Evolutionary conservation across 2,797 vertebrate species (phyloP).

Genomic region (Sebastes umbrosus): DNA sequence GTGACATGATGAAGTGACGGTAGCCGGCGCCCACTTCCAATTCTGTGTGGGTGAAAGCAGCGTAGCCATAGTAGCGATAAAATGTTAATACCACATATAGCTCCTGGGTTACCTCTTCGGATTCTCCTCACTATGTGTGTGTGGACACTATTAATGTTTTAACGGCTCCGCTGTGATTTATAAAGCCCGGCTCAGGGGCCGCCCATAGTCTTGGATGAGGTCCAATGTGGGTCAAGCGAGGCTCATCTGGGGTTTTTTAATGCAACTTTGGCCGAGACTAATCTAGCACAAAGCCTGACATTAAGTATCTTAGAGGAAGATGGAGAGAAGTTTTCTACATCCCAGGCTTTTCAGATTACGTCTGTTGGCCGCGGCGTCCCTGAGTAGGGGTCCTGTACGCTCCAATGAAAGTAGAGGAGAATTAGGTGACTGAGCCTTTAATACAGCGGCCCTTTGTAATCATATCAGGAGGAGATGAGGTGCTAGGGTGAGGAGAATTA

Average conservation of each 20-base stretch:
- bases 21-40: constrained; percentile 35
- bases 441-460: constrained; percentile 73
- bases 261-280: constrained; percentile 78
- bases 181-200: constrained; percentile 55
- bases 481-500: constrained; percentile 45
- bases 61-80: constrained; percentile 65
- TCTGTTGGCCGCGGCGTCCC: constrained; percentile 52
- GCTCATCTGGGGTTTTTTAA: constrained; percentile 76
- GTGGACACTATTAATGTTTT: constrained; percentile 72
- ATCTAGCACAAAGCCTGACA: constrained; percentile 77
- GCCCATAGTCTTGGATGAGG: constrained; percentile 67
- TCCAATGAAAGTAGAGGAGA: constrained; percentile 66
- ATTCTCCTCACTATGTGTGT: constrained; percentile 57
- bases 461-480: constrained; percentile 64
- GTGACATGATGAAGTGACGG: constrained; percentile 72
- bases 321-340: constrained; percentile 73
- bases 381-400: constrained; percentile 61
- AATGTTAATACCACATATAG: constrained; percentile 69
- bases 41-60: constrained; percentile 54
- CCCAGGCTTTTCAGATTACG: constrained; percentile 76
- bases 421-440: constrained; percentile 78
- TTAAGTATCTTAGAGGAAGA: constrained; percentile 81
- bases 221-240: constrained; percentile 81
- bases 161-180: constrained; percentile 66
- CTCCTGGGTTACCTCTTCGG: constrained; percentile 70